Base-by-base conservation (phyloP, 1,140 invertebrate genomes). In the Ylistrum balloti region DNA sequence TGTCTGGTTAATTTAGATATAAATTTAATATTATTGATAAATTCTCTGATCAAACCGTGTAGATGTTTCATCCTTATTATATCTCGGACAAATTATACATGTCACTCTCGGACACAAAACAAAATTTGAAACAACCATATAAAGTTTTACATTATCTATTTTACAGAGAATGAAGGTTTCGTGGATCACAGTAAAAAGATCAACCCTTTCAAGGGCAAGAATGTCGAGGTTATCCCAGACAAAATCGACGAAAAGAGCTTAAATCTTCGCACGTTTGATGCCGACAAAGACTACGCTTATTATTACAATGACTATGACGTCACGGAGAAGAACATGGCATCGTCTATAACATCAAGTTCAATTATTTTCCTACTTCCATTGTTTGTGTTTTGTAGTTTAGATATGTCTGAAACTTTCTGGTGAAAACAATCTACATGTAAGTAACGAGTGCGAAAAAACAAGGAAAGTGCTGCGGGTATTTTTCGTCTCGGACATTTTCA, bases 171-270 rank as follows among this genome's bases (percentile, higher is more conserved):
- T 32, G 87, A 89, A 13, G 38, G 74, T 13, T 7, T 34, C 3
- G 32, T 89, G 2, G 38, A 89, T 15, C n/a, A 85, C 38, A 28
- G 22, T 3, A 88, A 74, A 86, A 89, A 34, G 10, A 85, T 89
- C 33, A 48, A 91, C 35, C 90, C 90, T 32, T 87, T 91, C 17
- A 41, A 85, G 17, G 88, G 88, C 0, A 91, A 89, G 33, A 28
- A 74, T 17, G 89, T 91, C 7, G 86, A 87, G n/a, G 33, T 89
- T 22, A 20, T 91, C 32, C 33, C 34, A 86, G 74, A 88, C 32
- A 48, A 85, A 10, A 85, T 38, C 28, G 89, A 90, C 28, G 33
- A 33, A 87, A 86, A 90, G 48, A 86, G 86, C 48, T 13, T 74
- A 9, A 48, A 38, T 9, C 35, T 86, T 22, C 38, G 34, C n/a